phyloP scores from a whole-genome alignment of 1,140 invertebrate genomes.

The Tachypleus tridentatus region DNA sequence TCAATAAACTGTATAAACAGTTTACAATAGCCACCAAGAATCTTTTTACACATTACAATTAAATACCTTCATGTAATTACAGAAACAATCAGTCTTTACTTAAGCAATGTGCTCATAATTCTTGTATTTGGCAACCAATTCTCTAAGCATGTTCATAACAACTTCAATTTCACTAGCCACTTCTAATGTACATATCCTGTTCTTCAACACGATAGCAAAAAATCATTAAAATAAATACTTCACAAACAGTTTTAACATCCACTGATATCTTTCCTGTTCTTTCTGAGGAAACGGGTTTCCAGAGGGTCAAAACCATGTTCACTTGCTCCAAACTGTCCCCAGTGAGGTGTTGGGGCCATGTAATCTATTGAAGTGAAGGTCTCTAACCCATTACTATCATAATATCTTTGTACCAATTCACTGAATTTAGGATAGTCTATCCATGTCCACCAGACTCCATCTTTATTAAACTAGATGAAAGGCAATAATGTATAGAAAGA shows the following conservation, averaged over 20 bases:
- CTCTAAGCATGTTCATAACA: too few species aligned
- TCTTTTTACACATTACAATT: too few species aligned
- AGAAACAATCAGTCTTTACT: too few species aligned
- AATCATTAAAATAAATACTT: too few species aligned
- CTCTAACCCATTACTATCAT: slow-evolving; percentile 30
- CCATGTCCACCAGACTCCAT: slow-evolving; percentile 49
- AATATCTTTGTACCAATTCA: slow-evolving; percentile 36
- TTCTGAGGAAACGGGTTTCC: slow-evolving; percentile 43
- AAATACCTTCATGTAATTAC: too few species aligned
- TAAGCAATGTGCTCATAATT: too few species aligned
- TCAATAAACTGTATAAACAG: too few species aligned
- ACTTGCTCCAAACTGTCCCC: slow-evolving; percentile 44
- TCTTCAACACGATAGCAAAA: too few species aligned
- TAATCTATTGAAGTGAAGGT: slow-evolving; percentile 45
- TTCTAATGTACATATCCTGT: too few species aligned
- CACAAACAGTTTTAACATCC: slow-evolving; percentile 25
- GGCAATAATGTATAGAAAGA: neutral
- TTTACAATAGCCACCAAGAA: too few species aligned
- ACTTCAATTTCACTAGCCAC: too few species aligned
- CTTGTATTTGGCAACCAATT: too few species aligned
- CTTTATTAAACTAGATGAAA: slow-evolving; percentile 39
- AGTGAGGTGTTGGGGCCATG: slow-evolving; percentile 42
- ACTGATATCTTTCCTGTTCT: slow-evolving; percentile 32
- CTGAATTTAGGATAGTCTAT: slow-evolving; percentile 50
- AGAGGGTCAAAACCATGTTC: slow-evolving; percentile 49